These are phyloP conservation scores for Plumapathes pennacea DNA, from an alignment of 92 coral and sea anemone species.

Conservation along the genomic window DNA sequence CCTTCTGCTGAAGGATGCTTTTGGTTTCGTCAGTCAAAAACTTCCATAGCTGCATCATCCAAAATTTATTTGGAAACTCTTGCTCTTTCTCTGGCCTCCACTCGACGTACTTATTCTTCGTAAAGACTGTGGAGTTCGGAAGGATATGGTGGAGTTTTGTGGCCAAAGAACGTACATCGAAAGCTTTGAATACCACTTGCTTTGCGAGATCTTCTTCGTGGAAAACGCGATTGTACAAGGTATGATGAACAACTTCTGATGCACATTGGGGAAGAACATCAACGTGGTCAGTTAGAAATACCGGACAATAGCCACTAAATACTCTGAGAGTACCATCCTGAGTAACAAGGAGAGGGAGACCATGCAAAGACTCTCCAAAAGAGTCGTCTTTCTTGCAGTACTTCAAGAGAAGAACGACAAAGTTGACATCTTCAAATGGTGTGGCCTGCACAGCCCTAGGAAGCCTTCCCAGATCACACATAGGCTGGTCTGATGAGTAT, in stretches of 20 bases:
- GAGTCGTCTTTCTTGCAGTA: slow-evolving; percentile 60
- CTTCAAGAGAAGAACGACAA: slow-evolving; percentile 23
- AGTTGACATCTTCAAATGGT: slow-evolving; percentile 14
- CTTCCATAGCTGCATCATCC: slow-evolving; percentile 54
- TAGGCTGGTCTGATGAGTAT: slow-evolving; percentile 4
- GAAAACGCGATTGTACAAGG: slow-evolving; percentile 10
- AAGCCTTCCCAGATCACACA: slow-evolving; percentile 33
- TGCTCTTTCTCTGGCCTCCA: slow-evolving; percentile 24
- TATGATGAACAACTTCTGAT: slow-evolving; percentile 56
- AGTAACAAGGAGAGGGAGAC: slow-evolving; percentile 80
- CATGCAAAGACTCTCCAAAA: slow-evolving; percentile 56
- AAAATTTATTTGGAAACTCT: slow-evolving; percentile 1
- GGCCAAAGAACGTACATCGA: slow-evolving; percentile 55
- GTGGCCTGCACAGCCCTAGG: slow-evolving; percentile 19
- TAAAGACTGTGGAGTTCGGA: background rate
- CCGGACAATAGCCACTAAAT: slow-evolving; percentile 25
- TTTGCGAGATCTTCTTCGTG: background rate
- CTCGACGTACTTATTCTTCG: background rate
- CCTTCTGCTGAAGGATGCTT: background rate
- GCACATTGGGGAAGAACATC: slow-evolving; percentile 53
- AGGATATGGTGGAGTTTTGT: slow-evolving; percentile 25
- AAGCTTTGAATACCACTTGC: slow-evolving; percentile 36
- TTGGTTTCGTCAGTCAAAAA: slow-evolving; percentile 12
- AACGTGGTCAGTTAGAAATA: slow-evolving; percentile 45
- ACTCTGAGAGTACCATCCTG: slow-evolving; percentile 54